Evolutionary conservation across 2,888 invertebrate species (phyloP).

Genomic region (Unio pictorum): DNA sequence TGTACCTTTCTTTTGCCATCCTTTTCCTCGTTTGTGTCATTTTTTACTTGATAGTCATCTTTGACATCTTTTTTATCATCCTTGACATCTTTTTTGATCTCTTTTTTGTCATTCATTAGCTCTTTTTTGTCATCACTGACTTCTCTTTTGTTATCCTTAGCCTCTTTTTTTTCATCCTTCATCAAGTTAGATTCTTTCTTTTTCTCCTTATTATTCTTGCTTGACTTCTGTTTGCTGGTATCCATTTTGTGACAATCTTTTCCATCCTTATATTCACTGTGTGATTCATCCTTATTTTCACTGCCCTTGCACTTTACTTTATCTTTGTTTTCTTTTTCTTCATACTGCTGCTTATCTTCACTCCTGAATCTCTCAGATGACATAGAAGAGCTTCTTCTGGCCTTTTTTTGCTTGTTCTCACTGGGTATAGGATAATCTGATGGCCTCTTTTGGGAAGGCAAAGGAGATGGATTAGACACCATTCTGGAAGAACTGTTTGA

Average conservation of each 20-base stretch:
- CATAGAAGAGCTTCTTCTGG: background rate
- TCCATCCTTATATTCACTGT: too few species aligned
- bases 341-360: constrained; percentile 6
- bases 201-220: constrained; percentile 5
- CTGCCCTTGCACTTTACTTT: too few species aligned
- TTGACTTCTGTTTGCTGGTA: background rate
- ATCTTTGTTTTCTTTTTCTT: constrained; percentile 4
- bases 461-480: constrained; percentile 21
- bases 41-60: too few species aligned
- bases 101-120: background rate
- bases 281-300: too few species aligned
- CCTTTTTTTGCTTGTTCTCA: background rate
- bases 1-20: too few species aligned
- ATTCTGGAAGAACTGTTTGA: constrained; percentile 13
- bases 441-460: constrained; percentile 10
- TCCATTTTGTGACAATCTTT: too few species aligned
- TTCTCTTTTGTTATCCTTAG: constrained; percentile 8
- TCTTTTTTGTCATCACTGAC: constrained; percentile 3
- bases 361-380: too few species aligned
- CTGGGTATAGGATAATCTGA: constrained; percentile 12
- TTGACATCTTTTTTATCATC: constrained; percentile 6
- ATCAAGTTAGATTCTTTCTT: constrained; percentile 8
- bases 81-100: constrained; percentile 6
- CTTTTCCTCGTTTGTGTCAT: too few species aligned
- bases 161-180: constrained; percentile 3